Conservation (phyloP, 2,113 vertebrate genomes). For the Tragelaphus buxtoni region DNA sequence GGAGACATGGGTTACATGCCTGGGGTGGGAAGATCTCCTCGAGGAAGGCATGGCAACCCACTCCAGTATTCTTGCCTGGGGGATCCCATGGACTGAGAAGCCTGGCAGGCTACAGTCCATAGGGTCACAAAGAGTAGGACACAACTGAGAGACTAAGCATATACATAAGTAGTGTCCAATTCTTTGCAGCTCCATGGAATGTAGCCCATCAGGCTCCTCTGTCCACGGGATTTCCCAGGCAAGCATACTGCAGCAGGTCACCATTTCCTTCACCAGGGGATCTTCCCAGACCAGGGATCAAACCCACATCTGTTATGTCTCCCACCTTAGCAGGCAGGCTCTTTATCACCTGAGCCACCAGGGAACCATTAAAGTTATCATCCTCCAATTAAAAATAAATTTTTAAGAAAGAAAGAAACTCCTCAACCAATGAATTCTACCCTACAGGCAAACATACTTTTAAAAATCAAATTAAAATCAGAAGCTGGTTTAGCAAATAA, state of each 20-base stretch:
- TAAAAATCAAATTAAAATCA: not conserved
- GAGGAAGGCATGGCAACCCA: not conserved
- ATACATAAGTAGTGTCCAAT: not conserved
- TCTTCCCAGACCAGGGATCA: not conserved
- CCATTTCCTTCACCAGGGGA: not conserved
- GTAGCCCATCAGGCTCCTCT: not conserved
- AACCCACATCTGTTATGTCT: not conserved
- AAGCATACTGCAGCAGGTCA: not conserved
- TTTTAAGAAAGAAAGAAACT: not conserved
- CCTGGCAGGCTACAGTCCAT: not conserved
- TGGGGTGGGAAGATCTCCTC: not conserved
- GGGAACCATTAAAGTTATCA: not conserved
- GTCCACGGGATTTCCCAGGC: not conserved
- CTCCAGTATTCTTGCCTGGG: not conserved
- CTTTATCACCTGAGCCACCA: not conserved
- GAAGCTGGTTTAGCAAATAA: not conserved
- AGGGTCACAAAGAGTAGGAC: not conserved
- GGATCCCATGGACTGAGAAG: not conserved
- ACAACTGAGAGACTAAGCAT: not conserved
- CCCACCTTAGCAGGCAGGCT: not conserved
- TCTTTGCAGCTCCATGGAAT: not conserved
- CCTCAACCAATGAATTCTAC: not conserved
- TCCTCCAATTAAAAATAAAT: not conserved
- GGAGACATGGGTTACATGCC: not conserved
- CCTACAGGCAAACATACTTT: not conserved